Percentiles rank a stretch among this genome's conserved stretches.
These are phyloP conservation scores for Triplophysa siluroides DNA, from an alignment of 2,113 vertebrate species.

Conservation along the genomic window DNA sequence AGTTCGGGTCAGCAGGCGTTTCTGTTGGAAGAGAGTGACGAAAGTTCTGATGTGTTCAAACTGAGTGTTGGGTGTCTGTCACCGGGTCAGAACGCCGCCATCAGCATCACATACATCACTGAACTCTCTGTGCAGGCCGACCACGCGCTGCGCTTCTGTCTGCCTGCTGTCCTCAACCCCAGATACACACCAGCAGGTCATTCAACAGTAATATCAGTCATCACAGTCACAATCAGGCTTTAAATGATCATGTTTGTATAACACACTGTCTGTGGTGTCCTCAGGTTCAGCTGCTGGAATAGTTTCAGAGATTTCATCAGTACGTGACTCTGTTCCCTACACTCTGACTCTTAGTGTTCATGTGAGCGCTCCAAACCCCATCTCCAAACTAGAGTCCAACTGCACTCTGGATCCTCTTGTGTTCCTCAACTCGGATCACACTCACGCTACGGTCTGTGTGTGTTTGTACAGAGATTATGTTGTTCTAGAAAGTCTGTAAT, in stretches of 20 bases:
- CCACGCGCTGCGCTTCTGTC: slow-evolving; percentile 75
- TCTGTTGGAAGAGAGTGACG: slow-evolving; percentile 75
- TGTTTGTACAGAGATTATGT: slow-evolving; percentile 55
- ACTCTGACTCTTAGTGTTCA: slow-evolving; percentile 69
- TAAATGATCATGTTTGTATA: no score
- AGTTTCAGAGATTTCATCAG: slow-evolving; percentile 58
- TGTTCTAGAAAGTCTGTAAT: neutral
- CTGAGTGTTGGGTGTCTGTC: slow-evolving; percentile 79
- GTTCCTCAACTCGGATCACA: slow-evolving; percentile 70
- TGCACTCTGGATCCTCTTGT: slow-evolving; percentile 69
- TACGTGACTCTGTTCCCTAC: slow-evolving; percentile 71
- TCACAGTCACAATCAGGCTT: no score
- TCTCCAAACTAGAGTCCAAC: slow-evolving; percentile 76
- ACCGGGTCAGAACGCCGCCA: slow-evolving; percentile 70
- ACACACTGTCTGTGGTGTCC: neutral
- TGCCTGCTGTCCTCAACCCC: slow-evolving; percentile 81
- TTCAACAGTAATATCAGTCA: neutral
- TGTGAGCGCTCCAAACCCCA: slow-evolving; percentile 71
- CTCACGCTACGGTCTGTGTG: slow-evolving; percentile 61
- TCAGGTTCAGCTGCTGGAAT: slow-evolving; percentile 56
- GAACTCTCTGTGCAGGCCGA: slow-evolving; percentile 79
- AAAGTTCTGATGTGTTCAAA: slow-evolving; percentile 76
- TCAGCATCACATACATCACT: slow-evolving; percentile 78
- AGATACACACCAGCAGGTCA: slow-evolving; percentile 75
- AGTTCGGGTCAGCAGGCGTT: slow-evolving; percentile 77